Base-by-base conservation (phyloP, 2,888 invertebrate species). In the Mythimna loreyi region DNA sequence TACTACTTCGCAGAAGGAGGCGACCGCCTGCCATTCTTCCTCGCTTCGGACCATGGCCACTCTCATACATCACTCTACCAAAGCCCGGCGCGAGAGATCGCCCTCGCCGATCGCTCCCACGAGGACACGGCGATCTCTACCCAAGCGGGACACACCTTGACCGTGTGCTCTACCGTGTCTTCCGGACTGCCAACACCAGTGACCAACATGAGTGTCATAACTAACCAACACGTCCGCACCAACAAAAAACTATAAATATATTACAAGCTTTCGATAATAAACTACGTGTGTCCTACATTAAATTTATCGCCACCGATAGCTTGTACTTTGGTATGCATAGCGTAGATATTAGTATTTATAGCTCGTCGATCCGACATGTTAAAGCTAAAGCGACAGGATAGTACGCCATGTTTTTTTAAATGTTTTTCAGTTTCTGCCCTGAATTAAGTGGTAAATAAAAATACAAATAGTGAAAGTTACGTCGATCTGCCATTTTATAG, bases 291-390 rank as follows among this genome's bases (percentile, higher is more conserved):
- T 78, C 40, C 45, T 23, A 67, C 63, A 63, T 67, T 50, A 19
- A 70, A 67, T 72, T 59, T 69, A 71, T 65, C 63, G 62, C n/a
- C 16, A 33, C 33, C 64, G 59, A 75, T 78, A 65, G 50, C 40
- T 57, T 72, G 36, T 61, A 67, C 55, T 74, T 74, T 60, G 67
- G 67, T 70, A 82, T 79, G 79, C 67, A 75, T 69, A 65, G 67
- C 45, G 62, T 63, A 58, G 47, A 71, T 83, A 76, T 81, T 72
- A 67, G 77, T 80, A 76, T 81, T 76, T 78, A 74, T 83, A 70
- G 52, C 60, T 72, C 55, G 82, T 70, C 62, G 61, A 75, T 68
- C 76, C 66, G 68, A 71, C 77, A 79, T 76, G 78, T 78, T 76
- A 80, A 79, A 78, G 67, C 71, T 74, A 75, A 50, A 50, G 7